Evolutionary conservation across 2,113 vertebrate genomes (phyloP).

Genomic region (Notiomystis cincta): DNA sequence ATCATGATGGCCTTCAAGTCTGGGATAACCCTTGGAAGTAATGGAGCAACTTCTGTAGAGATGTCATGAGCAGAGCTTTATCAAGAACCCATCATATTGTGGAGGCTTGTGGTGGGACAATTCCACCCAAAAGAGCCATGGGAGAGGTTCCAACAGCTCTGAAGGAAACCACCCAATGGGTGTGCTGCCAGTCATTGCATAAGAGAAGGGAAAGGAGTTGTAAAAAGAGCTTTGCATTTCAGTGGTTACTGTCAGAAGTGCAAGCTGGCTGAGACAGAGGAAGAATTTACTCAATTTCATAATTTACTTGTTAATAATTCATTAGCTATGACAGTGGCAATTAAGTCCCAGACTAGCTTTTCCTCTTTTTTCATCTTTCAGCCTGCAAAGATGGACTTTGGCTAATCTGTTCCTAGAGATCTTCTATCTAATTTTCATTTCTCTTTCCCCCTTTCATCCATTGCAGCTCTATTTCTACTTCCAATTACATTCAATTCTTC

Average conservation of each 20-base stretch:
- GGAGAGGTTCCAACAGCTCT: not conserved
- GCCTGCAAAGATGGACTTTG: not conserved
- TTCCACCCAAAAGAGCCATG: not conserved
- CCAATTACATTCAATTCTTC: not conserved
- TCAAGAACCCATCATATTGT: not conserved
- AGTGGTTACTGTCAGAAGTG: not conserved
- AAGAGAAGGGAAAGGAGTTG: not conserved
- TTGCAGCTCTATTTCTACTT: not conserved
- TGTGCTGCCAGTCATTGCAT: not conserved
- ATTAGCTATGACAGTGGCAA: constrained; percentile 25
- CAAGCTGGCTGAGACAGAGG: not conserved
- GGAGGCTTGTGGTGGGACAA: not conserved
- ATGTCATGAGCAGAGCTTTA: not conserved
- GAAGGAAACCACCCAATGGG: not conserved
- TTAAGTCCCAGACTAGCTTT: not conserved
- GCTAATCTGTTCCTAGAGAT: not conserved
- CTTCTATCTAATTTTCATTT: constrained; percentile 9
- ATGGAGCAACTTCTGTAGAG: not conserved
- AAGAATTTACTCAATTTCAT: constrained; percentile 35
- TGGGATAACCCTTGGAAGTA: not conserved
- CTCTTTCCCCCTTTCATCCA: not conserved
- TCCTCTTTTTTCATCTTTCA: constrained; percentile 1
- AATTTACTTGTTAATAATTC: constrained; percentile 56
- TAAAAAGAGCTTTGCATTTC: not conserved
- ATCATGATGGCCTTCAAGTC: not conserved